These are phyloP conservation scores for Antheraea yamamai DNA, from an alignment of 2,888 invertebrate genomes.

Conservation along the genomic window DNA sequence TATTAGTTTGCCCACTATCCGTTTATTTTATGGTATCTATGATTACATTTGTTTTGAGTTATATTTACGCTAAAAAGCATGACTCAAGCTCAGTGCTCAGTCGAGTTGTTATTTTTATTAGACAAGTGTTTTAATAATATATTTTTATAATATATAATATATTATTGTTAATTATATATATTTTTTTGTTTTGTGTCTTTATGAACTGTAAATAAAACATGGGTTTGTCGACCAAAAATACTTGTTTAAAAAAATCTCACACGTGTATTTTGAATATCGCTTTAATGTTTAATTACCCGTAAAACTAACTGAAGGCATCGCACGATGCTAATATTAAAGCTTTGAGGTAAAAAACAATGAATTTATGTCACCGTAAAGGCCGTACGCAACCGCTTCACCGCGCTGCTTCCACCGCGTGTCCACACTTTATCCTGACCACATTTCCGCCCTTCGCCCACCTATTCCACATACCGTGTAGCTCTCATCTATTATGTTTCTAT, in stretches of 20 bases:
- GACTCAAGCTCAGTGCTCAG: background rate
- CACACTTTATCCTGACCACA: constrained; percentile 50
- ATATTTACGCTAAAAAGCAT: constrained; percentile 5
- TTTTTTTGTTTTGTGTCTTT: background rate
- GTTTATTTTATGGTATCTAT: background rate
- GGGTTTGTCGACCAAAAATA: background rate
- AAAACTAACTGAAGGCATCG: constrained; percentile 16
- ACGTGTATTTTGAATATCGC: background rate
- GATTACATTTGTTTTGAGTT: background rate
- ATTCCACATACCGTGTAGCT: constrained; percentile 69
- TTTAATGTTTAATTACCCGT: constrained; percentile 4
- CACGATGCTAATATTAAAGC: background rate
- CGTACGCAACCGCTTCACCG: constrained; percentile 65
- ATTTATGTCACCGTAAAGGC: constrained; percentile 50
- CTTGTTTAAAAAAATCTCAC: background rate
- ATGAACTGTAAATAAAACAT: background rate
- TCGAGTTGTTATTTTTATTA: background rate
- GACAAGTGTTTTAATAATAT: background rate
- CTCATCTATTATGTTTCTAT: constrained; percentile 62
- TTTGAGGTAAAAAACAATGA: constrained; percentile 11
- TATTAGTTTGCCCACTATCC: background rate
- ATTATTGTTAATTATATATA: background rate
- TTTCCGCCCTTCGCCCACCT: constrained; percentile 30
- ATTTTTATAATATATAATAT: no score
- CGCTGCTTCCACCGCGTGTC: constrained; percentile 59